phyloP scores from a whole-genome alignment of 1,140 invertebrate genomes.

The Procambarus clarkii region DNA sequence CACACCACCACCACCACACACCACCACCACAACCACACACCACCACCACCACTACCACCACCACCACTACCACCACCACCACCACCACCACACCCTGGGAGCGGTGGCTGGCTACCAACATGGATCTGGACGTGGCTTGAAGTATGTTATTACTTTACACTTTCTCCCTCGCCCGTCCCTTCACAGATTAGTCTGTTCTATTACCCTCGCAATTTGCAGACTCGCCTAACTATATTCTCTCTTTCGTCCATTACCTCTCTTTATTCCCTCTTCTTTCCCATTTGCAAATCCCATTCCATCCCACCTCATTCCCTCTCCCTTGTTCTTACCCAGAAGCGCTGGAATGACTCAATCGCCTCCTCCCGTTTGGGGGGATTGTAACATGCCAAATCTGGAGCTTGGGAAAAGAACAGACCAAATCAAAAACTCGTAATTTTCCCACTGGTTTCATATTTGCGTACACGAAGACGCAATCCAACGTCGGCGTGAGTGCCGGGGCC shows the following conservation, averaged over 20 bases:
- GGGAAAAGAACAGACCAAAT: constrained; percentile 66
- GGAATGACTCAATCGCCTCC: constrained; percentile 62
- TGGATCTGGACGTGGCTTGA: too few relatives aligned
- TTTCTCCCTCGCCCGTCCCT: not conserved
- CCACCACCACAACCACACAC: too few relatives aligned
- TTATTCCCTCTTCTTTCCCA: not conserved
- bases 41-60: too few relatives aligned
- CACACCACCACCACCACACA: too few relatives aligned
- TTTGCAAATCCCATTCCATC: not conserved
- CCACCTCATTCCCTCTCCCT: not conserved
- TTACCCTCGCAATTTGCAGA: not conserved
- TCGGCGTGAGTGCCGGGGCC: not conserved
- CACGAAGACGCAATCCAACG: constrained; percentile 46
- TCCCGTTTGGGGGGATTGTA: constrained; percentile 46
- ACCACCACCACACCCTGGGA: too few relatives aligned
- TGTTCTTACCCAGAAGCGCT: not conserved
- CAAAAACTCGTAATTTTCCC: constrained; percentile 65
- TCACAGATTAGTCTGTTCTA: not conserved
- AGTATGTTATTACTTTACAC: too few relatives aligned
- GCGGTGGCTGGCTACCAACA: too few relatives aligned
- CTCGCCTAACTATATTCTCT: not conserved
- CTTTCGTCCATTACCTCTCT: not conserved
- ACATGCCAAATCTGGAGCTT: constrained; percentile 58
- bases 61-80: too few relatives aligned
- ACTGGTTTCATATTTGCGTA: constrained; percentile 61